Percentiles rank a stretch among this genome's conserved stretches.
phyloP scores from a whole-genome alignment of 2,797 vertebrate species.

The Spinus olivaceus region DNA sequence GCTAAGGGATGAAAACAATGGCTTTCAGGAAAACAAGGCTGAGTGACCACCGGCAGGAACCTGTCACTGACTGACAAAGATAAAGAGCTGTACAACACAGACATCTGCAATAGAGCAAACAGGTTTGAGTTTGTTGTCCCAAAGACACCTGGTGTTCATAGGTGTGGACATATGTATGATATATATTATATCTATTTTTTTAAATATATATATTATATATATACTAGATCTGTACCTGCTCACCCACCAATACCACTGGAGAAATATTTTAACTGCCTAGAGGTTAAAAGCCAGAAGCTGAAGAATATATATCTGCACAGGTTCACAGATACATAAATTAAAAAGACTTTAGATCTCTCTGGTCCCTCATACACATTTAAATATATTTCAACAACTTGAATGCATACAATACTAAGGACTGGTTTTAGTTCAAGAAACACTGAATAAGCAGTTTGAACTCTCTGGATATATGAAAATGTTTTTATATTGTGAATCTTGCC shows the following conservation, averaged over 20 bases:
- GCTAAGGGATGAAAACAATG: background rate
- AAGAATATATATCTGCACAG: background rate
- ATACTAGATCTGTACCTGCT: background rate
- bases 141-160: background rate
- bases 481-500: background rate
- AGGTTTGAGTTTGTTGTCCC: background rate
- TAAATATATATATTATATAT: background rate
- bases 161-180: background rate
- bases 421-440: background rate
- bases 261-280: background rate
- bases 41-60: background rate
- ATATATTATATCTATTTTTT: background rate
- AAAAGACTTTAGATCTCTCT: background rate
- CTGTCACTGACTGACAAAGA: background rate
- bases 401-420: background rate
- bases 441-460: background rate
- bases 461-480: background rate
- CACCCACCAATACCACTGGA: background rate
- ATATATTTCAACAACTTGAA: background rate
- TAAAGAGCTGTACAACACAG: background rate
- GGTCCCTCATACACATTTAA: background rate
- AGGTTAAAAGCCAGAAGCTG: background rate
- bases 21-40: background rate
- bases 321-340: background rate
- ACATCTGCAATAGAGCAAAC: background rate